Evolutionary conservation across 2,888 invertebrate species (phyloP).

Genomic region (Heliconius ethilla): DNA sequence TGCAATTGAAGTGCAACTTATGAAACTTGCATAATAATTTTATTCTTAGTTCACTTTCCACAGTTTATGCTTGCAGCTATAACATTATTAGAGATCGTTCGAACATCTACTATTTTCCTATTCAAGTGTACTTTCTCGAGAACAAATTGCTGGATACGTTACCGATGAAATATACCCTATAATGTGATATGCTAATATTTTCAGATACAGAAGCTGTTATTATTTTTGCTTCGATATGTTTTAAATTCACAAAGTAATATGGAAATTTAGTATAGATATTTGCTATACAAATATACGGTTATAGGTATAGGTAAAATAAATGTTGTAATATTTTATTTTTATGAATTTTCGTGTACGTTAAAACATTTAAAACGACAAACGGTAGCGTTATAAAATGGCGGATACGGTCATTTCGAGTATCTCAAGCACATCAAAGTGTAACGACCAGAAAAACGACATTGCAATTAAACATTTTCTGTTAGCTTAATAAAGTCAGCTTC

Average conservation of each 20-base stretch:
- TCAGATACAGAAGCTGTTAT: slow-evolving; percentile 32
- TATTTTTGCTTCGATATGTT: slow-evolving; percentile 25
- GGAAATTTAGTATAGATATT: slow-evolving; percentile 23
- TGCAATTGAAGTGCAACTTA: slow-evolving; percentile 63
- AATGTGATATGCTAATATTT: slow-evolving; percentile 35
- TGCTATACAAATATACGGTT: slow-evolving; percentile 9
- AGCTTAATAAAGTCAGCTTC: slow-evolving; percentile 9
- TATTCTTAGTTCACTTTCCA: slow-evolving; percentile 66
- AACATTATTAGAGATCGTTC: slow-evolving; percentile 58
- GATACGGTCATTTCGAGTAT: slow-evolving; percentile 8
- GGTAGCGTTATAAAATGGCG: not conserved
- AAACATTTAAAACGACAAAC: not conserved
- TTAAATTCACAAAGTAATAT: slow-evolving; percentile 24
- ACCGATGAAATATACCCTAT: slow-evolving; percentile 34
- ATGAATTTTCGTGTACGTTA: not conserved
- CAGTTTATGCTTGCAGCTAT: slow-evolving; percentile 50
- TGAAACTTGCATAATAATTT: slow-evolving; percentile 73
- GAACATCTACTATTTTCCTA: slow-evolving; percentile 49
- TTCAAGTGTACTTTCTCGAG: slow-evolving; percentile 34
- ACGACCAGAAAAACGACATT: slow-evolving; percentile 24
- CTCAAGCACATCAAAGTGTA: slow-evolving; percentile 14
- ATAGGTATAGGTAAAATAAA: not conserved
- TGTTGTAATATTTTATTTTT: not conserved
- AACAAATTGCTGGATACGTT: slow-evolving; percentile 38
- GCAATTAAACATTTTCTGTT: slow-evolving; percentile 16